Percentiles rank a stretch among this genome's conserved stretches.
Conservation (phyloP, 2,113 vertebrate species). For the Trematocara marginatum region DNA sequence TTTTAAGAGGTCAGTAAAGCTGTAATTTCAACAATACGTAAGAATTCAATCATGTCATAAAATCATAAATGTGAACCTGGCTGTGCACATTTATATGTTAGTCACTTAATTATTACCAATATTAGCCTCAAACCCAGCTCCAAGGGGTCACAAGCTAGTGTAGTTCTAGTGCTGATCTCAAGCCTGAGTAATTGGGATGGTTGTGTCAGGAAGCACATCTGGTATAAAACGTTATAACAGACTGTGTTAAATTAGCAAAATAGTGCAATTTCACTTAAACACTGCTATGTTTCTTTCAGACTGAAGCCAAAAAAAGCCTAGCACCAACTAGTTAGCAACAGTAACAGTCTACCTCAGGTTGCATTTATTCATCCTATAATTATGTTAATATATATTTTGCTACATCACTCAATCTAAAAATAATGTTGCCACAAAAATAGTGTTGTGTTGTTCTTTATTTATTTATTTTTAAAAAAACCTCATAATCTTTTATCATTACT, state of each 20-base stretch:
- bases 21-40: background rate
- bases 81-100: background rate
- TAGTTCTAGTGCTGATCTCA: background rate
- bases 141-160: background rate
- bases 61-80: background rate
- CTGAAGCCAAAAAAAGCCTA: background rate
- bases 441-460: background rate
- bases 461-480: background rate
- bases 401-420: background rate
- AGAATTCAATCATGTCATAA: background rate
- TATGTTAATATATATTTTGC: background rate
- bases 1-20: background rate
- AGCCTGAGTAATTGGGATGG: background rate
- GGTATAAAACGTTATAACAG: background rate
- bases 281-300: background rate
- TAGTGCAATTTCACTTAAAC: background rate
- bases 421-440: background rate
- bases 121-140: background rate
- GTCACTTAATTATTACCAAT: background rate
- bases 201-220: background rate
- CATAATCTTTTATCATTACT: background rate
- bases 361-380: background rate
- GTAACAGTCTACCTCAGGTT: background rate
- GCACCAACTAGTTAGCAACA: background rate
- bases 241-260: background rate